Conservation (phyloP, 2,888 invertebrate genomes). For the Philereme transversata region DNA sequence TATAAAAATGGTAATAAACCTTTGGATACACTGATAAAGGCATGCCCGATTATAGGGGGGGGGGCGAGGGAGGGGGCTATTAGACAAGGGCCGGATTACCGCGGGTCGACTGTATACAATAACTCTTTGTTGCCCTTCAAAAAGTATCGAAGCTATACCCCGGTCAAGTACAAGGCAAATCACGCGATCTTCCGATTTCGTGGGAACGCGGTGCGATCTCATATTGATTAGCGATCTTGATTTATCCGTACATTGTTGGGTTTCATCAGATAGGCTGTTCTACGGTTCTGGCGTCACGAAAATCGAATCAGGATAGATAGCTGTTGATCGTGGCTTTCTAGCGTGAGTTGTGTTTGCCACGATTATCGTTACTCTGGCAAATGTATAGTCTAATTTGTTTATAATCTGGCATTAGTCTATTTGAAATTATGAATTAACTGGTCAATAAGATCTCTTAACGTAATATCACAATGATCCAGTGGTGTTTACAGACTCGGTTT, state of each 20-base stretch:
- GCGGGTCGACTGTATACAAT: too few species aligned
- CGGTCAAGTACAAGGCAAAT: conserved; percentile 45
- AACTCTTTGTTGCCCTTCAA: not conserved
- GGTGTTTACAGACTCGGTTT: too few species aligned
- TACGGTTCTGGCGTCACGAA: conserved; percentile 51
- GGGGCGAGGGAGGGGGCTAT: too few species aligned
- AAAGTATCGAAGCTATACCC: conserved; percentile 31
- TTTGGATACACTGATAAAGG: too few species aligned
- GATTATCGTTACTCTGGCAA: conserved; percentile 8
- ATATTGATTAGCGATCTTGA: conserved; percentile 62
- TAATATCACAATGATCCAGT: too few species aligned
- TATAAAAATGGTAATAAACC: too few species aligned
- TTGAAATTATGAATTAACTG: too few species aligned
- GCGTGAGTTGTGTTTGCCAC: conserved; percentile 22
- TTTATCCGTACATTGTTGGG: conserved; percentile 57
- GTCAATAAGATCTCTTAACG: too few species aligned
- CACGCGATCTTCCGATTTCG: conserved; percentile 55
- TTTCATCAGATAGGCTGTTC: conserved; percentile 56
- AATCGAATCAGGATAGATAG: conserved; percentile 37
- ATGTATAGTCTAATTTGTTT: too few species aligned
- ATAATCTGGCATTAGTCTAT: too few species aligned
- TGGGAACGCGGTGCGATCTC: conserved; percentile 64
- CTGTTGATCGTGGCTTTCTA: conserved; percentile 21
- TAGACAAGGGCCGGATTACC: too few species aligned
- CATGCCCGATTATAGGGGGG: too few species aligned